Conservation (phyloP, 2,797 vertebrate species). For the Cygnus olor region DNA sequence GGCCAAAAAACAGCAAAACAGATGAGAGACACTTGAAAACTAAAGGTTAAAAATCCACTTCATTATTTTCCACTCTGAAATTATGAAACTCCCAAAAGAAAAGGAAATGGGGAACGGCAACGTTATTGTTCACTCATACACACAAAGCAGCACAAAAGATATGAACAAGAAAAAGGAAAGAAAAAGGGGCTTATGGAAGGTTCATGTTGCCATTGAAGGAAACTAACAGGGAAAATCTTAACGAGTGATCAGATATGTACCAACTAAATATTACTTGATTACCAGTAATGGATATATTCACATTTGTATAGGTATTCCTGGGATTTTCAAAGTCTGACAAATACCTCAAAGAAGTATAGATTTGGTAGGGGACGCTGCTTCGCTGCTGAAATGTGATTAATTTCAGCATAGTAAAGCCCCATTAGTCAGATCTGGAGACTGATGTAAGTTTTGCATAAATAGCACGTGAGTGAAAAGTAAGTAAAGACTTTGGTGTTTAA, state of each 20-base stretch:
- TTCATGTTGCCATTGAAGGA: neutral
- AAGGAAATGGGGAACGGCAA: neutral
- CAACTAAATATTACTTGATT: neutral
- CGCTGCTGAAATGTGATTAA: neutral
- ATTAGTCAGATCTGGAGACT: neutral
- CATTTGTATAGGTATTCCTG: neutral
- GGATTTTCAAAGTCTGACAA: neutral
- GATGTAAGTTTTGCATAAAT: neutral
- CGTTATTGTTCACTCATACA: neutral
- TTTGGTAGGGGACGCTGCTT: neutral
- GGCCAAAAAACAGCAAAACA: neutral
- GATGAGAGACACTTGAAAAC: neutral
- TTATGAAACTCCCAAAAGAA: neutral
- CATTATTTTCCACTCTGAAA: neutral
- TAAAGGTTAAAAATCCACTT: neutral
- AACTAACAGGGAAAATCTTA: neutral
- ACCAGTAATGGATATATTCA: neutral
- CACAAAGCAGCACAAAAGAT: neutral
- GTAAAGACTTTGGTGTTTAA: neutral
- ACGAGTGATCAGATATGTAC: neutral
- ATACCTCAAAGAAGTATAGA: neutral
- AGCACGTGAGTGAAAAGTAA: neutral
- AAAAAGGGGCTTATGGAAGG: neutral
- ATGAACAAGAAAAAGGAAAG: neutral
- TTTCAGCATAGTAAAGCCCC: neutral